Evolutionary conservation across 2,888 invertebrate genomes (phyloP).

Genomic region (Tetragonula carbonaria): DNA sequence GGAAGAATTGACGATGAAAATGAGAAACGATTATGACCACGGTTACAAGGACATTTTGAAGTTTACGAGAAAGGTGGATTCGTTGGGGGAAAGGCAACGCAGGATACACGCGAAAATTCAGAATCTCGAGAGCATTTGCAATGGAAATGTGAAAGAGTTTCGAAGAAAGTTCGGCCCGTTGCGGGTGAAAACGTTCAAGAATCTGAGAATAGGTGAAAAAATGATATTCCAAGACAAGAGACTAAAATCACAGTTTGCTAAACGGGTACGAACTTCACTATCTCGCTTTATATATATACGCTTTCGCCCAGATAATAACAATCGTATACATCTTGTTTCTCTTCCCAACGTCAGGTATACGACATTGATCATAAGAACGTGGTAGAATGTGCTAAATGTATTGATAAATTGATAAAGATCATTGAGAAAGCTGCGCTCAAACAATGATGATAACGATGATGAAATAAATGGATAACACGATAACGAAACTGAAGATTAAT

Average conservation of each 20-base stretch:
- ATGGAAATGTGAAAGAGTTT: constrained; percentile 64
- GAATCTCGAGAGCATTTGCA: constrained; percentile 55
- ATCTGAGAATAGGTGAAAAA: constrained; percentile 69
- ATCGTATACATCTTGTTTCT: background rate
- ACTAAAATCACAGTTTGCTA: constrained; percentile 63
- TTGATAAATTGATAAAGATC: constrained; percentile 64
- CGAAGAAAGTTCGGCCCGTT: constrained; percentile 66
- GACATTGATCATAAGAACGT: constrained; percentile 69
- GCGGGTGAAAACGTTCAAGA: constrained; percentile 69
- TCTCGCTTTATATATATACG: background rate
- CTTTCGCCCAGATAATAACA: background rate
- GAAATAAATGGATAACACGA: background rate
- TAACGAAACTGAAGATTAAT: background rate
- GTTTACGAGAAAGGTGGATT: constrained; percentile 69
- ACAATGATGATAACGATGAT: background rate
- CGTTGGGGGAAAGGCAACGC: constrained; percentile 63
- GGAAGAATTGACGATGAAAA: constrained; percentile 59
- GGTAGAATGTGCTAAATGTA: constrained; percentile 53
- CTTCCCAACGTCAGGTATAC: constrained; percentile 56
- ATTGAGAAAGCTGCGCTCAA: constrained; percentile 50
- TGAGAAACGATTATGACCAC: constrained; percentile 69
- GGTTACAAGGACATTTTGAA: constrained; percentile 66
- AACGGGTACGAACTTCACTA: constrained; percentile 59
- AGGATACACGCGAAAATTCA: constrained; percentile 71
- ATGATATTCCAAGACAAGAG: constrained; percentile 67